Base-by-base conservation (phyloP, 2,113 vertebrate species). In the Periophthalmodon schlosseri region DNA sequence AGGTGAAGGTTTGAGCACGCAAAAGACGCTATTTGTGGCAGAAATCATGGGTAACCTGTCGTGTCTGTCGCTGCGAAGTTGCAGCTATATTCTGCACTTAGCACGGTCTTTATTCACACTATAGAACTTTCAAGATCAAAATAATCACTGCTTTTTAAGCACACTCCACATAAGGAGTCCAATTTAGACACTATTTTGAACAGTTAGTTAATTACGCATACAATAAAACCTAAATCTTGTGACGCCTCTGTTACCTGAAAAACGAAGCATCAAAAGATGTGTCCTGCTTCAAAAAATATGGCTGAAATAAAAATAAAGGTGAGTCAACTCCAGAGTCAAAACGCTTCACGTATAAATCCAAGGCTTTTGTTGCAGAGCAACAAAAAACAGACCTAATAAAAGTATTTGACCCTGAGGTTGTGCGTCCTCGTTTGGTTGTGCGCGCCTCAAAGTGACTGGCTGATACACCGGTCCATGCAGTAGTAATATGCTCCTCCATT, bases 401-500 rank as follows among this genome's bases (percentile, higher is more conserved):
- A 23, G 84, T 81, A 75, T 79, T 72, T 84, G 86, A 85, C 76
- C 73, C 65, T 61, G 76, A 75, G 68, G 60, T 73, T 81, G 67
- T 76, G 82, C 73, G 83, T 89, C 80, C 83, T 86, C 80, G 79
- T 70, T 77, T 73, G 71, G 79, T 76, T 76, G 71, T 78, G 89
- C 63, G 84, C 78, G 78, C 80, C 39, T 80, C 79, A 75, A 24
- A 84, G 69, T 80, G 79, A 83, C 82, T 88, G 84, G 80, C 84
- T 77, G 56, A 79, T 87, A 84, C 85, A 89, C 82, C 87, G 85
- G 82, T 83, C 83, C 86, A 88, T 84, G 84, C 84, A 87, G 71
- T 80, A 81, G 78, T 65, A 84, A 86, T 84, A 81, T 86, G 84
- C 86, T 89, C 85, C 85, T 88, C 81, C 89, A 88, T 89, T 89